Percentiles rank a stretch among this genome's conserved stretches.
Evolutionary conservation across 2,113 vertebrate genomes (phyloP).

Genomic region (Oreotragus oreotragus): DNA sequence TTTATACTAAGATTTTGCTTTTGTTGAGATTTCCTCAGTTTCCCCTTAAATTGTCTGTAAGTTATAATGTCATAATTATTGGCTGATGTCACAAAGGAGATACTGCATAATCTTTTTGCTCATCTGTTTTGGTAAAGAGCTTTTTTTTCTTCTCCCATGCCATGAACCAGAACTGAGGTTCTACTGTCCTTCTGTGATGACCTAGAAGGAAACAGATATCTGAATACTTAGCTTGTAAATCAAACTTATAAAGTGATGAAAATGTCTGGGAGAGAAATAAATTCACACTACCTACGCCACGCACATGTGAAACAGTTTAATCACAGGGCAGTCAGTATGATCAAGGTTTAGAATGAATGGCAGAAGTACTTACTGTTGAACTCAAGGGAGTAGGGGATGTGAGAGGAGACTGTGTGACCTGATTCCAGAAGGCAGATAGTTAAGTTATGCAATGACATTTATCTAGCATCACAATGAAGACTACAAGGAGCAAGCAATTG

Average conservation of each 20-base stretch:
- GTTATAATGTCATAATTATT: neutral
- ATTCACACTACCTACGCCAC: neutral
- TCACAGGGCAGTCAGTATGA: neutral
- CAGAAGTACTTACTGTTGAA: neutral
- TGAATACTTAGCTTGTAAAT: neutral
- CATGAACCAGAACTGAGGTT: neutral
- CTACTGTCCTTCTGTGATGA: neutral
- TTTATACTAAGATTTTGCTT: slow-evolving; percentile 22
- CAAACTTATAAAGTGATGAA: neutral
- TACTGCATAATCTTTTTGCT: neutral
- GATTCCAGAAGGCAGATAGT: neutral
- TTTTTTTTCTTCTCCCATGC: neutral
- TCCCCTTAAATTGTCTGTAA: neutral
- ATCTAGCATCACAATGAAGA: neutral
- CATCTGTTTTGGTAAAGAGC: neutral
- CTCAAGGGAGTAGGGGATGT: neutral
- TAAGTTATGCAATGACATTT: neutral
- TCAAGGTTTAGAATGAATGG: neutral
- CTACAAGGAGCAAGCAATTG: neutral
- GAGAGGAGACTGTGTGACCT: neutral
- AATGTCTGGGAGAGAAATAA: neutral
- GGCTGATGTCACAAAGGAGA: neutral
- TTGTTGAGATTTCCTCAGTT: slow-evolving; percentile 14
- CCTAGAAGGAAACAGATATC: neutral
- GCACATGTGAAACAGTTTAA: neutral